Percentiles rank a stretch among this genome's conserved stretches.
Conservation (phyloP, 2,888 invertebrate genomes). For the Phaedon cochleariae region DNA sequence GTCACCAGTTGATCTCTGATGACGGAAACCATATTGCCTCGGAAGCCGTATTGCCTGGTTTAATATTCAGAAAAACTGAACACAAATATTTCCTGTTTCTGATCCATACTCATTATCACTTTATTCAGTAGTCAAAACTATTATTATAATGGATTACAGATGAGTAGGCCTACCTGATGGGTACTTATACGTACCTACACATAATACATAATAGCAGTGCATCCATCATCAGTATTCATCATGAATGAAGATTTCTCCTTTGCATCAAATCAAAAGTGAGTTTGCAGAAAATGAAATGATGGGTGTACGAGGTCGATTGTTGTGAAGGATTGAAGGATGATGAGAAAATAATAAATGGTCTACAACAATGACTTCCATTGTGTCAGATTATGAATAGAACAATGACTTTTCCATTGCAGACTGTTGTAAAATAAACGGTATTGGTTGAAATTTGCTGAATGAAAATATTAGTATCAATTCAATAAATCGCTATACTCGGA, state of each 20-base stretch:
- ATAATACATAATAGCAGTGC: not conserved
- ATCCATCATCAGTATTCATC: not conserved
- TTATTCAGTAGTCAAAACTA: no score
- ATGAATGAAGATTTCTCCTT: not conserved
- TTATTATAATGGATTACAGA: not conserved
- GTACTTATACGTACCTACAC: no score
- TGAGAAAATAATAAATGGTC: not conserved
- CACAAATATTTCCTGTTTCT: no score
- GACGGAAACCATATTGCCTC: no score
- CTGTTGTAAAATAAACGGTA: not conserved
- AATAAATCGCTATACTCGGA: no score
- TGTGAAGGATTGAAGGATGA: not conserved
- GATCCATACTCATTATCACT: no score
- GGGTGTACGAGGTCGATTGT: not conserved
- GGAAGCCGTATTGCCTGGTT: no score
- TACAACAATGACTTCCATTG: not conserved
- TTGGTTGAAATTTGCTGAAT: not conserved
- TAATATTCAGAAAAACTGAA: no score
- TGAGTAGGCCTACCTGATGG: not conserved
- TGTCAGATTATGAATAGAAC: not conserved
- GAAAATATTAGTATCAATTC: no score
- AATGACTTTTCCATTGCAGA: not conserved
- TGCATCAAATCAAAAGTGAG: constrained; percentile 1
- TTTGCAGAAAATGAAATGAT: constrained; percentile 1
- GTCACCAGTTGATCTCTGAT: no score